Evolutionary conservation across 1,140 invertebrate genomes (phyloP), one percentile per base, ranked within the genome.

Genomic region (Bombus superbus): DNA sequence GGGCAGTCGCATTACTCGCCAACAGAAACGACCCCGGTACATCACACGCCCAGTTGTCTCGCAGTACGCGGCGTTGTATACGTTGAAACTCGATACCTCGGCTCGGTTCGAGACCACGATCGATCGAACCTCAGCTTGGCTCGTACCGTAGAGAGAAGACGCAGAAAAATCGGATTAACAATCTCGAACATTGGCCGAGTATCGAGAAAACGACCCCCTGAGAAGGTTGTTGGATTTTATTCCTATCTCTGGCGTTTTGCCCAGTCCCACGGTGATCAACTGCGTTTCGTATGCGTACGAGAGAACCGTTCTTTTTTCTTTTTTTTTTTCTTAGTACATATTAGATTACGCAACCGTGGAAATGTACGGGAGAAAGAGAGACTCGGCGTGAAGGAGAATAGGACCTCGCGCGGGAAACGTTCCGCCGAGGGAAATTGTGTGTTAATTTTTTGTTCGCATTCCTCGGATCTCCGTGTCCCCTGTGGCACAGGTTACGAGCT

Each of bases 211-310:
- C 75, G 47, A 47, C 57, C 82, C 69, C 79, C 71, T 66, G 71
- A 32, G 78, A 83, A 71, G 47, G 22, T 62, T 62, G 28, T 57
- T 69, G 72, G 38, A 8, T 22, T 35, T 38, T 38, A 35, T 22
- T 35, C 8, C 66, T 35, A 38, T 38, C 38, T 42, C 22, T 66
- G 9, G 28, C 64, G 57, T 53, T 42, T 83, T 25, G 35, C 40
- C 53, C 42, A 77, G 68, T 89, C 87, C 35, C 87, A 89, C 87
- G 80, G 57, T 68, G 88, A 89, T 89, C 84, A 76, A 42, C 59
- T 66, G 44, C 44, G 87, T 88, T 86, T 83, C 71, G 80, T 75
- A 66, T 64, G 38, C 22, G 77, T 59, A 22, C 35, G 3, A 35
- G 44, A 32, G 73, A 32, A 10, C 5, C 25, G 40, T 35, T 32